Percentiles rank a stretch among this genome's conserved stretches.
Conservation (phyloP, 2,113 vertebrate species). For the Lamprotornis superbus region DNA sequence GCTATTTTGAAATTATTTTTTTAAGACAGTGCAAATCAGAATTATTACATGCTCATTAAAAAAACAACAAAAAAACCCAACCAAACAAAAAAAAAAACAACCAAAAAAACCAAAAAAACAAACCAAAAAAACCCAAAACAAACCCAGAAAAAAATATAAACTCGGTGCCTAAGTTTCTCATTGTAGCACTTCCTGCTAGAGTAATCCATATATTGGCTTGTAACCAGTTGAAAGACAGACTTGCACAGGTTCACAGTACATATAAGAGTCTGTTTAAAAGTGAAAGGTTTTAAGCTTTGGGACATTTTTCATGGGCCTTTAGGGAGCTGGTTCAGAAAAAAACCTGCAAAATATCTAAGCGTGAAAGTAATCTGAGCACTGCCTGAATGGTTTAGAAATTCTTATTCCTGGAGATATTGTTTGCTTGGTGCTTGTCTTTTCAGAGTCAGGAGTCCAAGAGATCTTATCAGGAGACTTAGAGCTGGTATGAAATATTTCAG, state of each 20-base stretch:
- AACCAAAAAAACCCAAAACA: too few relatives aligned
- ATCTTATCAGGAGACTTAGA: not conserved
- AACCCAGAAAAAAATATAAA: not conserved
- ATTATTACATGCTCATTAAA: not conserved
- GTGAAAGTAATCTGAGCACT: not conserved
- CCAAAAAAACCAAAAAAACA: too few relatives aligned
- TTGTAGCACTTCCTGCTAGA: not conserved
- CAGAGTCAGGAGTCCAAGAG: not conserved
- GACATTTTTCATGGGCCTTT: not conserved
- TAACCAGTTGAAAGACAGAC: not conserved
- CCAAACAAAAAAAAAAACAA: too few relatives aligned
- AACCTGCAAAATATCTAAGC: not conserved
- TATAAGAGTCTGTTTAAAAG: not conserved
- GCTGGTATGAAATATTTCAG: not conserved
- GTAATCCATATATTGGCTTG: not conserved
- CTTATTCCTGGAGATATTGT: accelerated
- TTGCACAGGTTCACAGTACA: not conserved
- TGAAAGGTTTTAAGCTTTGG: not conserved
- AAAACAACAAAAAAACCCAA: not conserved
- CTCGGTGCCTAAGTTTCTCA: not conserved
- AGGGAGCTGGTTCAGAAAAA: not conserved
- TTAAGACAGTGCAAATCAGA: not conserved
- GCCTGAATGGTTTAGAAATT: not conserved
- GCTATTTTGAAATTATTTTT: not conserved
- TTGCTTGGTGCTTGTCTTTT: not conserved